Conservation (phyloP, 2,113 vertebrate genomes). For the Cynoglossus semilaevis region DNA sequence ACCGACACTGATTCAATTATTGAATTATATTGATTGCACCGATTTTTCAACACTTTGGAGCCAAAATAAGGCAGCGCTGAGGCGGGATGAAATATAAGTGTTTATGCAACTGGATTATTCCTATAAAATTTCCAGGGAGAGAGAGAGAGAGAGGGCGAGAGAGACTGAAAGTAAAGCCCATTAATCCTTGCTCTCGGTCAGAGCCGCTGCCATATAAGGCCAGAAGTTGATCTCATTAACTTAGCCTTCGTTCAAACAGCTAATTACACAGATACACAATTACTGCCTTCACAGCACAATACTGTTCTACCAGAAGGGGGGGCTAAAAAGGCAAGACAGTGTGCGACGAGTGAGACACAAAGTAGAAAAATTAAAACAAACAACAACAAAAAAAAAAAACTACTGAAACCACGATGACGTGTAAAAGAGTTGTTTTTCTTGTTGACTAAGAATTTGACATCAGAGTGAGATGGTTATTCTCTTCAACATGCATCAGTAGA, state of each 20-base stretch:
- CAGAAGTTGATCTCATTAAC: conserved; percentile 72
- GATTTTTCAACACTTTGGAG: too few relatives aligned
- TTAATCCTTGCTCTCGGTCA: conserved; percentile 36
- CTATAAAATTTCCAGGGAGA: too few relatives aligned
- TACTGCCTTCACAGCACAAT: conserved; percentile 48
- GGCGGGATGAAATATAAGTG: too few relatives aligned
- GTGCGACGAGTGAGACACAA: neutral
- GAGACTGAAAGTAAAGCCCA: neutral
- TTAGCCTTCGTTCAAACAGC: conserved; percentile 63
- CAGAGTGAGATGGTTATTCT: conserved; percentile 36
- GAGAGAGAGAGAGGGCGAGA: too few relatives aligned
- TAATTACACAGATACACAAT: conserved; percentile 68
- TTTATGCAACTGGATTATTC: too few relatives aligned
- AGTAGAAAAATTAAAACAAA: conserved; percentile 11
- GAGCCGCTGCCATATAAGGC: conserved; percentile 40
- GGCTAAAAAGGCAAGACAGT: conserved; percentile 12
- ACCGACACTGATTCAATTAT: too few relatives aligned
- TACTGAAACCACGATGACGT: conserved; percentile 8
- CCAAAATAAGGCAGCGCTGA: too few relatives aligned
- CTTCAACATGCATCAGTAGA: conserved; percentile 26
- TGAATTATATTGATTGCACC: too few relatives aligned
- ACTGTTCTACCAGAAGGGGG: conserved; percentile 18
- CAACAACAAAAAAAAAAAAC: conserved; percentile 2
- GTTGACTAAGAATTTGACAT: conserved; percentile 24
- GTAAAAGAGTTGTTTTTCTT: neutral